phyloP scores from a whole-genome alignment of 1,140 invertebrate species.

The Zaprionus taronus region DNA sequence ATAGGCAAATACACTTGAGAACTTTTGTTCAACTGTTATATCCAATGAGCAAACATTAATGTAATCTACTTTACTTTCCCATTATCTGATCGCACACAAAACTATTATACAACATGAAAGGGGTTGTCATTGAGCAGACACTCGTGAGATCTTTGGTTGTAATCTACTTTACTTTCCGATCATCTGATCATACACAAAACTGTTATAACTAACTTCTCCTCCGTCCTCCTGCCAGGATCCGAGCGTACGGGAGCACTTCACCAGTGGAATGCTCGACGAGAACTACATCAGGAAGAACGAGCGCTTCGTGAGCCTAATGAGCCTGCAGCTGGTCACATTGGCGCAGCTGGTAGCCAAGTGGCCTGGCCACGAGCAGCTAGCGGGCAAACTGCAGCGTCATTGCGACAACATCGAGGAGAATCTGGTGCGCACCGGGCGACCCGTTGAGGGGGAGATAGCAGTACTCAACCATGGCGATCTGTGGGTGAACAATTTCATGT shows the following conservation, averaged over 20 bases:
- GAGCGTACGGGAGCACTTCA: slow-evolving; percentile 68
- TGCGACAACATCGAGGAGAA: slow-evolving; percentile 79
- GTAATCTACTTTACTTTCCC: too few relatives aligned
- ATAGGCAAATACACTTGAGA: too few relatives aligned
- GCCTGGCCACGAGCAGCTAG: slow-evolving; percentile 68
- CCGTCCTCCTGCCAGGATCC: slow-evolving; percentile 49
- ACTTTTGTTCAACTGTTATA: too few relatives aligned
- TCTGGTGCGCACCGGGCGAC: slow-evolving; percentile 61
- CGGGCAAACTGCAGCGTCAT: slow-evolving; percentile 66
- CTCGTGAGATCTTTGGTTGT: too few relatives aligned
- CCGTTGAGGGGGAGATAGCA: slow-evolving; percentile 59
- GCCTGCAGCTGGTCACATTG: slow-evolving; percentile 65
- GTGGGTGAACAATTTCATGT: slow-evolving; percentile 86
- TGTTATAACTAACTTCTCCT: too few relatives aligned
- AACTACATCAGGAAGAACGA: slow-evolving; percentile 76
- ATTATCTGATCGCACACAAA: not conserved
- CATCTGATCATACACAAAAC: not conserved
- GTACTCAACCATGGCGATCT: slow-evolving; percentile 86
- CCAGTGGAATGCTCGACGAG: slow-evolving; percentile 77
- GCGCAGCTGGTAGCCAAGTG: slow-evolving; percentile 69
- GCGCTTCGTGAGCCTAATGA: slow-evolving; percentile 75
- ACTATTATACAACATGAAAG: too few relatives aligned
- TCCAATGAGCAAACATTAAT: too few relatives aligned
- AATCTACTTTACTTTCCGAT: too few relatives aligned
- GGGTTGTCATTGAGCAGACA: too few relatives aligned